Conservation (phyloP, 2,888 invertebrate genomes). For the Drosophila neonasuta region DNA sequence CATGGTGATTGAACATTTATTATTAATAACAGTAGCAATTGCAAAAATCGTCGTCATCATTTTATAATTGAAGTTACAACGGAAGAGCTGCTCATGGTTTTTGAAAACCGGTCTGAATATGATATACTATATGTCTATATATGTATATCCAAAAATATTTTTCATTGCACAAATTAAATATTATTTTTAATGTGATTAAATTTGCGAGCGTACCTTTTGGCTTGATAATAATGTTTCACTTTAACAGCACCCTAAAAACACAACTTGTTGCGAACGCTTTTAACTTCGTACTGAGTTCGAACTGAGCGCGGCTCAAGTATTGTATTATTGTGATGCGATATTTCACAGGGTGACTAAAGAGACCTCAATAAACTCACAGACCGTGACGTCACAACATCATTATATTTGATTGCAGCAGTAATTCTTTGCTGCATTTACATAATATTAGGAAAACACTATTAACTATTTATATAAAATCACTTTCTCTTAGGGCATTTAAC, state of each 20-base stretch:
- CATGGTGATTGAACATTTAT: conserved; percentile 15
- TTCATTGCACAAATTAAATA: conserved; percentile 10
- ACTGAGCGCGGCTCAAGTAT: conserved; percentile 38
- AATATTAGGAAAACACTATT: too few relatives aligned
- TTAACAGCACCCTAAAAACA: neutral
- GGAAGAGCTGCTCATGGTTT: conserved; percentile 15
- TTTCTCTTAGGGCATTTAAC: too few relatives aligned
- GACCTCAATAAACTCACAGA: neutral
- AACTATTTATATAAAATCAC: too few relatives aligned
- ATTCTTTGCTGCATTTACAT: neutral
- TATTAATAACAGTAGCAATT: conserved; percentile 26
- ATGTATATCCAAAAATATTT: neutral
- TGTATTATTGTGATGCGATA: conserved; percentile 24
- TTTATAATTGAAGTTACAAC: conserved; percentile 1
- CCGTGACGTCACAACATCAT: neutral
- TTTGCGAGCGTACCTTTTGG: conserved; percentile 38
- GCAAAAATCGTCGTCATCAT: conserved; percentile 19
- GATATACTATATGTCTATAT: neutral
- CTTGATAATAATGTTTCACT: conserved; percentile 12
- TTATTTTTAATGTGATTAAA: conserved; percentile 21
- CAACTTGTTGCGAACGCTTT: conserved; percentile 20
- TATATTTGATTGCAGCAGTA: neutral
- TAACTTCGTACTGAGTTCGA: conserved; percentile 33
- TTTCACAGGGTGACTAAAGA: neutral
- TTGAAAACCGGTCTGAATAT: conserved; percentile 30